phyloP scores from a whole-genome alignment of 2,113 vertebrate genomes.

The Dicentrarchus labrax region DNA sequence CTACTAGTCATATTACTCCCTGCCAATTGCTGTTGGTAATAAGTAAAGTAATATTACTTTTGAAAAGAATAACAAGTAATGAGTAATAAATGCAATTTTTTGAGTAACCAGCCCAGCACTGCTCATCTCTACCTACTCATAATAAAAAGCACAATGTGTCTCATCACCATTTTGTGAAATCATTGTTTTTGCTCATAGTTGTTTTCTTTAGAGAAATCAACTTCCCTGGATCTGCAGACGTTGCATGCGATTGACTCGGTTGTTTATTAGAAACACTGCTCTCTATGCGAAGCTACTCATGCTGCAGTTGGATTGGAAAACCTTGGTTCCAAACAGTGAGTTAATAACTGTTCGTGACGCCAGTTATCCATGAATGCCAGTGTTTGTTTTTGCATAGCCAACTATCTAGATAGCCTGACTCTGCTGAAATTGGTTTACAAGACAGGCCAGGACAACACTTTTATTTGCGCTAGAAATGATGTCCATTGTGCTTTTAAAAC shows the following conservation, averaged over 20 bases:
- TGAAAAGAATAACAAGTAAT: no score
- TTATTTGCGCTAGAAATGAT: neutral
- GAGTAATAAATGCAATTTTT: no score
- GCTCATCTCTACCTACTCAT: neutral
- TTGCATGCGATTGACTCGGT: conserved; percentile 12
- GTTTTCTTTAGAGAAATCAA: conserved; percentile 28
- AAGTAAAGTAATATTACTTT: no score
- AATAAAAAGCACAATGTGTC: conserved; percentile 17
- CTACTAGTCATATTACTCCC: no score
- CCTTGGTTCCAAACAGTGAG: conserved; percentile 21
- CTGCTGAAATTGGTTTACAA: conserved; percentile 17
- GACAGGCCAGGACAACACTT: neutral
- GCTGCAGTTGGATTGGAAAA: conserved; percentile 38
- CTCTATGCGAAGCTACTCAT: conserved; percentile 19
- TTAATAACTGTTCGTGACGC: conserved; percentile 44
- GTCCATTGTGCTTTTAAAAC: neutral
- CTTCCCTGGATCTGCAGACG: conserved; percentile 9
- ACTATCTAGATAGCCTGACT: conserved; percentile 32
- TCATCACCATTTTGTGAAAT: conserved; percentile 28
- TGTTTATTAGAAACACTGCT: conserved; percentile 48
- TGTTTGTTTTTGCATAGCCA: conserved; percentile 48
- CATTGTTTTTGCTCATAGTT: conserved; percentile 15
- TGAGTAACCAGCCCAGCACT: no score
- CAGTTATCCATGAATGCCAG: conserved; percentile 39
- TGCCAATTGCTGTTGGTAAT: no score